Base-by-base conservation (phyloP, 2,888 invertebrate species). In the Oligia latruncula region DNA sequence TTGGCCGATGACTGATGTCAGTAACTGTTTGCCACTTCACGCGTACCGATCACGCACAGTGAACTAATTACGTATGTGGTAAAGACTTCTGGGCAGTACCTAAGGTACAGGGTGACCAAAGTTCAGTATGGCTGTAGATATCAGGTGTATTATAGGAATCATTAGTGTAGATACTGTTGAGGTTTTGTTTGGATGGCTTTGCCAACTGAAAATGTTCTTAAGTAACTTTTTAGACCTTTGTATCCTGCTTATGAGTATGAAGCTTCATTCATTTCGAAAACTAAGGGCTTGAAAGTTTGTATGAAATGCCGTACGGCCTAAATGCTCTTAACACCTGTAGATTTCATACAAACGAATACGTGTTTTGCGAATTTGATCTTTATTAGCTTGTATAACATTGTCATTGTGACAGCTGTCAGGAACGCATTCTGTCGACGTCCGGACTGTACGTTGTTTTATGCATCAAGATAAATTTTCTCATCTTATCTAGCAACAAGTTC, bases 21-120 rank as follows among this genome's bases (percentile, higher is more conserved):
- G 58, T 40, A 52, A 73, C 80, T 84, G 82, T 80, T 80, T 71
- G 80, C 43, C 40, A 79, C 17, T 65, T 82, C 60, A 82, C 52
- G 80, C 70, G 58, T 80, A 80, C 29, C 13, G 68, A 71, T 55
- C 73, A 84, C 40, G 84, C 64, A 17, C 68, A 35, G 64, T 60
- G 64, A 52, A 73, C 64, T 70, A 84, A 68, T 70, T 79, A 71
- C 62, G 23, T 58, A 6, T n/a, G 43, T 20, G 15, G 40, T 8
- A 60, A 40, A 46, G 43, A 62, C 23, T 62, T 74, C 52, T 66
- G 49, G 46, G 11, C 40, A 67, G 52, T 65, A 11, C 20, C 43
- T 55, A 20, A 29, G 60, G 17, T 35, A 29, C 29, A 20, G 9
- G 29, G 17, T 43, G 9, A 17, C 13, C 1, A 64, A 9, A 3